Conservation (phyloP, 2,888 invertebrate genomes). For the Hanleya hanleyi region DNA sequence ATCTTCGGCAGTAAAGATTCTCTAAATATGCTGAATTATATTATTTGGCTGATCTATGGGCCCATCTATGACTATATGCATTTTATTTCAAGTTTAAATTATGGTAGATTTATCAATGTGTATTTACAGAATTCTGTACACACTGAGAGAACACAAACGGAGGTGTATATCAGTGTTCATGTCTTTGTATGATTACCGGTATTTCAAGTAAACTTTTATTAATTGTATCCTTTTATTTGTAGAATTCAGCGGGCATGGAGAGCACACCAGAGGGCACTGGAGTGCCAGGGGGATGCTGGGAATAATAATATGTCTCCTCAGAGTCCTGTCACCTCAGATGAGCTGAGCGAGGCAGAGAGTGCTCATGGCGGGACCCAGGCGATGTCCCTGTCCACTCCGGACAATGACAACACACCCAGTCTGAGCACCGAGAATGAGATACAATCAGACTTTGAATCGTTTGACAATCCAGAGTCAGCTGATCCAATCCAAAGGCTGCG, state of each 20-base stretch:
- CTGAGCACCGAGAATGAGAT: conserved; percentile 3
- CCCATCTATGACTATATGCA: too few relatives aligned
- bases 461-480: background rate
- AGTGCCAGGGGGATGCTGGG: background rate
- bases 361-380: conserved; percentile 22
- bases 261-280: conserved; percentile 28
- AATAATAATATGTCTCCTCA: conserved; percentile 5
- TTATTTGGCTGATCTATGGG: too few relatives aligned
- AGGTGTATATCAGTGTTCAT: too few relatives aligned
- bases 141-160: too few relatives aligned
- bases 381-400: conserved; percentile 40
- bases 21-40: too few relatives aligned
- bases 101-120: too few relatives aligned
- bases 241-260: conserved; percentile 59
- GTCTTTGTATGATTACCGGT: too few relatives aligned
- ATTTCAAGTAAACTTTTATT: too few relatives aligned
- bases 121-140: too few relatives aligned
- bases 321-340: conserved; percentile 13
- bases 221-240: conserved; percentile 33
- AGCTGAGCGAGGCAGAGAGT: conserved; percentile 42
- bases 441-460: background rate
- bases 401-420: conserved; percentile 30
- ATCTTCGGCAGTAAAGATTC: too few relatives aligned
- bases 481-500: background rate
- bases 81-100: too few relatives aligned